phyloP scores from a whole-genome alignment of 1,140 invertebrate species.

The Vollenhovia emeryi region DNA sequence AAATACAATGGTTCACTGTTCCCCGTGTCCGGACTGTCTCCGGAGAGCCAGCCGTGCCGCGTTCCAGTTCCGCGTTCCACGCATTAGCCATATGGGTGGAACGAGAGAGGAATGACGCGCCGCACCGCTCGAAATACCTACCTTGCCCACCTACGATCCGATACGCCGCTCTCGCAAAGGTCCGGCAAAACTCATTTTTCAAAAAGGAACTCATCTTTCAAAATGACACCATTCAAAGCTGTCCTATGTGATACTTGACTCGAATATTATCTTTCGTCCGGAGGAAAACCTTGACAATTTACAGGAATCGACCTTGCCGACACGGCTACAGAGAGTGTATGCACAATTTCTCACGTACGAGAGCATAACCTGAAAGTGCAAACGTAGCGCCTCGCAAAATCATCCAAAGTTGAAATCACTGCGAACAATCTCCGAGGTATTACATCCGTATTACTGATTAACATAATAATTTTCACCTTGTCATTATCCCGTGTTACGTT shows the following conservation, averaged over 20 bases:
- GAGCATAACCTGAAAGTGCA: slow-evolving; percentile 9
- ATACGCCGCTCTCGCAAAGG: too few relatives aligned
- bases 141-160: too few relatives aligned
- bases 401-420: background rate
- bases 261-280: background rate
- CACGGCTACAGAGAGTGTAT: too few relatives aligned
- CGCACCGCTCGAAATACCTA: too few relatives aligned
- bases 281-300: background rate
- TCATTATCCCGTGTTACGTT: background rate
- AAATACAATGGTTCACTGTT: slow-evolving; percentile 72
- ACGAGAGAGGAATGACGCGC: too few relatives aligned
- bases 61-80: slow-evolving; percentile 70
- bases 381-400: background rate
- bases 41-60: background rate
- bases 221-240: too few relatives aligned
- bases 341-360: background rate
- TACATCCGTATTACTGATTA: background rate
- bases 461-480: background rate
- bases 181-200: too few relatives aligned
- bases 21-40: slow-evolving; percentile 45
- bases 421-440: background rate
- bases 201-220: too few relatives aligned
- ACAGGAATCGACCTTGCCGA: slow-evolving; percentile 24
- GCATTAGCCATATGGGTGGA: too few relatives aligned
- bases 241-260: too few relatives aligned